Base-by-base conservation (phyloP, 2,888 invertebrate genomes). In the Metallyticus violacea region DNA sequence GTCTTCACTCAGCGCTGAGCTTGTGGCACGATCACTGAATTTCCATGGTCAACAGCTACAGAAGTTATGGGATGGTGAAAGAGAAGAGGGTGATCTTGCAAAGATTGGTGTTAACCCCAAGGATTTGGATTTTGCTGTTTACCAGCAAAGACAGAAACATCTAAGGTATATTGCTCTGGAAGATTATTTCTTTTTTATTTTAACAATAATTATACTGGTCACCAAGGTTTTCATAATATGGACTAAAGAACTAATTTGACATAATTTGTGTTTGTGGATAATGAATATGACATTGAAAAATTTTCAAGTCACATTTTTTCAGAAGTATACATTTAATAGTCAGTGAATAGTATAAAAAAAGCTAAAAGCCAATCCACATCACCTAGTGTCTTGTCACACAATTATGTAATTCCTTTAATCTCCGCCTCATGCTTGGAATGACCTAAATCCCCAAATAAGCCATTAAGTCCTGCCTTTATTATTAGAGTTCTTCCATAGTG, bases 11-110 rank as follows among this genome's bases (percentile, higher is more conserved):
- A 93, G 93, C 91, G 89, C 92, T 88, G 93, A 93, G 86, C 91
- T 94, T 88, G 93, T 97, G 91, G 92, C 95, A 90, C 95, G 95
- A 90, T 94, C 96, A 88, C 92, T 97, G 89, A 96, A 96, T 92
- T 97, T 96, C 91, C 97, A 97, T 93, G 97, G 97, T 2, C 96
- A 96, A 90, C 97, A 97, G 90, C 93, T 97, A 89, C 97, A 96
- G 92, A 97, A 97, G 92, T 94, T 97, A 89, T 97, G 97, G 97
- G 97, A 97, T 91, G 94, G 95, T 30, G 97, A 97, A 91, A 94
- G 96, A 90, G 96, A 97, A 87, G 96, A 96, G 90, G 95, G 95
- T 85, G 96, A 97, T 91, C 92, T 97, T 88, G 90, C 93, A 28
- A 94, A 95, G 91, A 92, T 95, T 88, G 86, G 86, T 85, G 90